Base-by-base conservation (phyloP, 2,797 vertebrate species). In the Microhierax caerulescens region DNA sequence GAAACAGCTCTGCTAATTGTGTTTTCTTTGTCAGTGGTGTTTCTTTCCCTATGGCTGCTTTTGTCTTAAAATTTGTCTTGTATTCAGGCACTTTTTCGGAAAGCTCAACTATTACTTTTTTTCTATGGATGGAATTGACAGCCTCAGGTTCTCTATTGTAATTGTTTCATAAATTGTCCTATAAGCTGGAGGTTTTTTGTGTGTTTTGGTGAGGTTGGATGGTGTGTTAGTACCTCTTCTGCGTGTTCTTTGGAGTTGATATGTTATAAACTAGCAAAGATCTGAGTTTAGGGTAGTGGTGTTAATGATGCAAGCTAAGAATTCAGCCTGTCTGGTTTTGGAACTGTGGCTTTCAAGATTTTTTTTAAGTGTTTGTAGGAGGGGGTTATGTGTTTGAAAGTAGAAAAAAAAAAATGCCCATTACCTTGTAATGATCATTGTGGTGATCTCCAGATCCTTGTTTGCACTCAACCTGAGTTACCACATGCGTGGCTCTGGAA, bases 11-110 rank as follows among this genome's bases (percentile, higher is more conserved):
- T 95, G 63, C 41, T 88, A 60, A 79, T 43, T 69, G 45, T 67
- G 7, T 79, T 86, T 91, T 89, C 59, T 36, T 72, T 93, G 54
- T 56, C 25, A 5, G 16, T 80, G 32, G 22, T 77, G 25, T 37
- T 70, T 94, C 25, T 88, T 84, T 84, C 39, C 37, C 11, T 25
- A 2, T 88, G 83, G 43, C 43, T 69, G 32, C 64, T 87, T 81
- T 90, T 87, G 75, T 91, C 57, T 73, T 91, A 73, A 56, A 85
- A 56, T 92, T 95, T 90, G 24, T 63, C 27, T 94, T 87, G 30
- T 85, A 86, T 85, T 89, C 43, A 60, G 75, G 60, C 6, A 21
- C 10, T 54, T 93, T 83, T 89, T 90, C 7, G 0, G 57, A 91
- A 19, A 82, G 11, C 32, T 93, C 53, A 81, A 56, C 83, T 92